Conservation (phyloP, 2,797 vertebrate species). For the Cryptoprocta ferox region DNA sequence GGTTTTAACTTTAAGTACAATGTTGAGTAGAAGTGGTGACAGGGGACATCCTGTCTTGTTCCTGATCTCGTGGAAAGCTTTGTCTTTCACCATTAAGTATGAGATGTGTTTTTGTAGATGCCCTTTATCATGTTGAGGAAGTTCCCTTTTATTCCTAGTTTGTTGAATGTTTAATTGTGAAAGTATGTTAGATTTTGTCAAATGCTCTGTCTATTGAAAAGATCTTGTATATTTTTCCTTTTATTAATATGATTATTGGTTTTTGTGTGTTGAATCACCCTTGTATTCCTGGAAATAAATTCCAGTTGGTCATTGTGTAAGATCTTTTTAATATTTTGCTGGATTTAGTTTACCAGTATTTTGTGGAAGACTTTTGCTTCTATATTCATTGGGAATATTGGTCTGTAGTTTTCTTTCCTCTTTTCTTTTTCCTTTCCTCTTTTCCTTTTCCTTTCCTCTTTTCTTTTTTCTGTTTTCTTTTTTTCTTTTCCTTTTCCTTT, state of each 20-base stretch:
- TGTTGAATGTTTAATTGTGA: constrained; percentile 7
- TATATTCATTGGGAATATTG: neutral
- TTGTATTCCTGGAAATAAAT: constrained; percentile 32
- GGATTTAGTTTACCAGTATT: constrained; percentile 28
- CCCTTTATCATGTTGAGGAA: neutral
- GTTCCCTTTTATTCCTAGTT: neutral
- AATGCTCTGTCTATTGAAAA: neutral
- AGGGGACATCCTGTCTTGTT: neutral
- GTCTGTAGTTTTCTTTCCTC: neutral
- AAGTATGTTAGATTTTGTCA: constrained; percentile 26
- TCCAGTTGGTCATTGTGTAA: neutral
- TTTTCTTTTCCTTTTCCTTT: no score
- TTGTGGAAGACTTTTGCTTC: neutral
- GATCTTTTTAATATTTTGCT: neutral
- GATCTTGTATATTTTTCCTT: neutral
- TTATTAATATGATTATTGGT: neutral
- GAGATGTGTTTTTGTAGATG: neutral
- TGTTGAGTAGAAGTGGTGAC: neutral
- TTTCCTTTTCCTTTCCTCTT: no score
- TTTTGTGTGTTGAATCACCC: neutral
- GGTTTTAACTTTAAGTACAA: neutral
- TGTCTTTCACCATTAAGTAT: neutral
- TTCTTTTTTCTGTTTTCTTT: no score
- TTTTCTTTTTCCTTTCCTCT: constrained; percentile 29
- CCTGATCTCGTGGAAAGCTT: neutral